A percentile compares a stretch with the other conserved stretches of the same genome.
These are phyloP conservation scores for Beris chalybata DNA, from an alignment of 2,888 invertebrate species.

Conservation along the genomic window DNA sequence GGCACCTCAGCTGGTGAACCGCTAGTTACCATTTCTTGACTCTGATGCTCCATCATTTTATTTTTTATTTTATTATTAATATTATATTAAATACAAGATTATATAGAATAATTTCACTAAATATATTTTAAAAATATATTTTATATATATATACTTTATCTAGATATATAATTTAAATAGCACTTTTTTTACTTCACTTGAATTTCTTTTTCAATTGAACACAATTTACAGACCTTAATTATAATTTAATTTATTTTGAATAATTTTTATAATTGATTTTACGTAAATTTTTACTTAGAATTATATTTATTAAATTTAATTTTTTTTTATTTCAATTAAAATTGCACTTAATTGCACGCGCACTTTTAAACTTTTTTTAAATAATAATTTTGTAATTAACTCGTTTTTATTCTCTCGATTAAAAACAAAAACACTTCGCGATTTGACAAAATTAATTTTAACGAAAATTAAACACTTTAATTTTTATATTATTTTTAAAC, in stretches of 20 bases:
- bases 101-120: constrained; percentile 23
- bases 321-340: neutral
- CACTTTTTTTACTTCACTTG: constrained; percentile 23
- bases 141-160: neutral
- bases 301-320: neutral
- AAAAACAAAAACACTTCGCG: neutral
- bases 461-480: neutral
- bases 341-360: constrained; percentile 28
- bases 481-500: constrained; percentile 1
- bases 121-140: constrained; percentile 24
- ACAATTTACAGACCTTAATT: constrained; percentile 24
- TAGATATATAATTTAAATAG: constrained; percentile 14
- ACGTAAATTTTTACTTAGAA: constrained; percentile 1
- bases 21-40: constrained; percentile 71
- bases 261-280: neutral
- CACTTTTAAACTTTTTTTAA: constrained; percentile 1
- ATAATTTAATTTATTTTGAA: constrained; percentile 9
- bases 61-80: constrained; percentile 6
- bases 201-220: constrained; percentile 19
- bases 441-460: neutral
- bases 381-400: no score
- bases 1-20: constrained; percentile 88
- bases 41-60: constrained; percentile 48
- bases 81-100: neutral
- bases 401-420: neutral